These are phyloP conservation scores for Heliconius himera DNA, from an alignment of 1,140 invertebrate genomes.

Conservation along the genomic window DNA sequence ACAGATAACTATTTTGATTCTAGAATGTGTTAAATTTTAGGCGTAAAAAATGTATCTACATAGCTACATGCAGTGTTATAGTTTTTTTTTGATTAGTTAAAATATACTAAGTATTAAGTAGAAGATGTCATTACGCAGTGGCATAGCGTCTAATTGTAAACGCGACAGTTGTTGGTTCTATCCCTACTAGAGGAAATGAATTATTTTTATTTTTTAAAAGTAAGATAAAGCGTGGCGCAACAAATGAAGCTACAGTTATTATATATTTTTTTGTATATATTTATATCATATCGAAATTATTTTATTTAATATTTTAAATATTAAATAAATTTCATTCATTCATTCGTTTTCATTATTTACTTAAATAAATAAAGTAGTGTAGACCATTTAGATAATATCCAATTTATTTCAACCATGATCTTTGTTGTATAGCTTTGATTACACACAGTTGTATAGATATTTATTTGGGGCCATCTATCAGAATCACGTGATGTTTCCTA, in stretches of 20 bases:
- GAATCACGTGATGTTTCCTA: too few relatives aligned
- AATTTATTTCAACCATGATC: neutral
- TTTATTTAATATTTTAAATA: neutral
- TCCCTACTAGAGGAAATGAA: too few relatives aligned
- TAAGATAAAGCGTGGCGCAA: too few relatives aligned
- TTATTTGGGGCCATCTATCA: too few relatives aligned
- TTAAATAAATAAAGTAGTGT: neutral
- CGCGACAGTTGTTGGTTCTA: too few relatives aligned
- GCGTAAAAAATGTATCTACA: neutral
- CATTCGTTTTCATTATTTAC: neutral
- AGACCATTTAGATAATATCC: neutral
- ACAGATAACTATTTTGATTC: neutral
- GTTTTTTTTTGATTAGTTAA: neutral
- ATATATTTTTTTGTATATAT: neutral
- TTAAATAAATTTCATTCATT: too few relatives aligned
- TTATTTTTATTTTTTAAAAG: too few relatives aligned
- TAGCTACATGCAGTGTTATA: neutral
- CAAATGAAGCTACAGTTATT: too few relatives aligned
- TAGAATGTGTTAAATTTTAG: neutral
- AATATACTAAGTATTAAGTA: neutral
- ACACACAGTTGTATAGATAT: too few relatives aligned
- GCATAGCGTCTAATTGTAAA: too few relatives aligned
- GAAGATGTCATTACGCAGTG: too few relatives aligned
- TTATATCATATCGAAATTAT: constrained; percentile 8
- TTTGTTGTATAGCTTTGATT: neutral